A percentile compares a stretch with the other conserved stretches of the same genome.
phyloP scores from a whole-genome alignment of 2,888 invertebrate genomes.

The Ptychoptera contaminata region DNA sequence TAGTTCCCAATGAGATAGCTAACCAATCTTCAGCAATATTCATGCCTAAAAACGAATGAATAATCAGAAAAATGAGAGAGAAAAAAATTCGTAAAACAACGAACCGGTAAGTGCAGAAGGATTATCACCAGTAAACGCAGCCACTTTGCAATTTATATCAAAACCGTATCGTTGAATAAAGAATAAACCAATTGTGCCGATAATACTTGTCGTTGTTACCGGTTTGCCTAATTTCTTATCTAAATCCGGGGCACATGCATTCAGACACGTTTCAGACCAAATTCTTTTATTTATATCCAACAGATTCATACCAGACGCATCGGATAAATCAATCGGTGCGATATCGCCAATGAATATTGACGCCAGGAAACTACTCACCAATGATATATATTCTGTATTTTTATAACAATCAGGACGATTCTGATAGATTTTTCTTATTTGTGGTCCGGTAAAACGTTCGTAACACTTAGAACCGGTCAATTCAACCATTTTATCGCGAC shows the following conservation, averaged over 20 bases:
- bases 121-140: constrained; percentile 93
- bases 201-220: constrained; percentile 48
- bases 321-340: constrained; percentile 80
- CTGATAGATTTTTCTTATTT: constrained; percentile 78
- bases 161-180: constrained; percentile 80
- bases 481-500: constrained; percentile 23
- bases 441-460: constrained; percentile 68
- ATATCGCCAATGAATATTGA: constrained; percentile 75
- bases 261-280: constrained; percentile 62
- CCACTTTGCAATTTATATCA: constrained; percentile 56
- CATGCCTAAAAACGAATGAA: constrained; percentile 37
- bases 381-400: constrained; percentile 71
- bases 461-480: constrained; percentile 31
- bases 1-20: constrained; percentile 82
- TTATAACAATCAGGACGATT: constrained; percentile 51
- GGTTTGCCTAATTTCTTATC: constrained; percentile 56
- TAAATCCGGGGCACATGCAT: constrained; percentile 63
- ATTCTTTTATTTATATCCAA: constrained; percentile 61
- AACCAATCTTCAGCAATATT: constrained; percentile 65
- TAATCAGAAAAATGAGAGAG: constrained; percentile 2
- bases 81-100: constrained; percentile 12
- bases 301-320: constrained; percentile 94
- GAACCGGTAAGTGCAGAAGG: constrained; percentile 67
- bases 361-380: constrained; percentile 85
- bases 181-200: constrained; percentile 63